Evolutionary conservation across 2,797 vertebrate species (phyloP), one percentile per base, ranked within the genome.

Genomic region (Threskiornis aethiopicus): DNA sequence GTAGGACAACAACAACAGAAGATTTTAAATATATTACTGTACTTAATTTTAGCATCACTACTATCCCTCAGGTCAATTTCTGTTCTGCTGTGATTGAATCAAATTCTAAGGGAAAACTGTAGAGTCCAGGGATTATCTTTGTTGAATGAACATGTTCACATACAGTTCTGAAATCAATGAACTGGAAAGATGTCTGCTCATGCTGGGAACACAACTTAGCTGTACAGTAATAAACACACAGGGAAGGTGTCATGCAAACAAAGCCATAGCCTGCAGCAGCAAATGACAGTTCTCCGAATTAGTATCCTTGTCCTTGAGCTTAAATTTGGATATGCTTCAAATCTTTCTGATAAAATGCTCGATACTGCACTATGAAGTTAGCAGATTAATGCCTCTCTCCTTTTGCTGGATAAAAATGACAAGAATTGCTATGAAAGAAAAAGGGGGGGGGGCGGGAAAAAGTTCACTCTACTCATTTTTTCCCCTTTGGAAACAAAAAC

Each of bases 51-150:
- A 59, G 17, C 59, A 81, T 73, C 57, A 41, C 42, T 89, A 93
- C 70, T 97, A 89, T 97, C 71, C 95, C 95, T 92, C 55, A 96
- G 94, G 96, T 97, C 94, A 97, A 97, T 96, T 98, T 84, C 76
- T 96, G 83, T 94, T 97, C 95, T 93, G 61, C 77, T 96, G 73
- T 94, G 92, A 87, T 88, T 89, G 95, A 98, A 97, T 97, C 88
- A 97, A 88, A 96, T 93, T 96, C 85, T 97, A 90, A 96, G 87
- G 94, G 55, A 98, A 97, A 97, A 93, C 85, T 96, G 79, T 98
- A 96, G 76, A 87, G 97, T 97, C 75, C 95, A 96, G 94, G 76
- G 97, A 98, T 98, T 98, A 97, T 98, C 97, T 95, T 89, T 96
- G 86, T 95, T 98, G 96, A 92, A 97, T 97, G 96, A 98, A 97